Evolutionary conservation across 2,888 invertebrate genomes (phyloP), one percentile per base, ranked within the genome.

Genomic region (Dicycla oo): DNA sequence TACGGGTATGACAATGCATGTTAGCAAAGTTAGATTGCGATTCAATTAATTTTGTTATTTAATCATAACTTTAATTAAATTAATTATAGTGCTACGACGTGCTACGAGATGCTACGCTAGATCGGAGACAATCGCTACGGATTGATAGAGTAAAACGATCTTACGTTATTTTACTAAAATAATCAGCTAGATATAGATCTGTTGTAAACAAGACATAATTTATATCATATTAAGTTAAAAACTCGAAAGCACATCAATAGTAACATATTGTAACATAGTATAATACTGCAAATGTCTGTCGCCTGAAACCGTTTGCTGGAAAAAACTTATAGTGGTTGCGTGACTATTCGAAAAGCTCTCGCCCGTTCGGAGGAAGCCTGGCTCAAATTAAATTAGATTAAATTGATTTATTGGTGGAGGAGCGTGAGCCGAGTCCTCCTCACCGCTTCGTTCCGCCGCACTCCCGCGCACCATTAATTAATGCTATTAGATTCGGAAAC

Each of bases 371-470:
- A 94, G 93, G 94, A 94, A 93, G 91, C 92, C 89, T 90, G 92
- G 90, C 90, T 92, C 88, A 93, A 95, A 95, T 95, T 95, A 94
- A 95, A 95, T 95, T 95, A 95, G 93, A 95, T 94, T 93, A 94
- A 96, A 95, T 95, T 96, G 95, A 95, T 95, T 95, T 95, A 95
- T 94, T 92, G 92, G 90, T 91, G 88, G 88, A 92, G 91, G 91
- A 92, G 89, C 93, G 93, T 91, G 92, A 91, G 90, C 76, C 84
- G 72, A 80, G 88, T 89, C 90, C 90, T 90, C 88, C 85, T 72
- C 85, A 69, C 84, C 83, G 91, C 91, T 93, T 88, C 87, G 88
- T 87, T 81, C 69, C 82, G 73, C 70, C 67, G 78, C 69, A 88
- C 89, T 90, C 88, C 91, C 87, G 88, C 90, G 87, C 88, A 89